A percentile compares a stretch with the other conserved stretches of the same genome.
These are phyloP conservation scores for Alauda arvensis DNA, from an alignment of 2,797 vertebrate species.

Conservation along the genomic window DNA sequence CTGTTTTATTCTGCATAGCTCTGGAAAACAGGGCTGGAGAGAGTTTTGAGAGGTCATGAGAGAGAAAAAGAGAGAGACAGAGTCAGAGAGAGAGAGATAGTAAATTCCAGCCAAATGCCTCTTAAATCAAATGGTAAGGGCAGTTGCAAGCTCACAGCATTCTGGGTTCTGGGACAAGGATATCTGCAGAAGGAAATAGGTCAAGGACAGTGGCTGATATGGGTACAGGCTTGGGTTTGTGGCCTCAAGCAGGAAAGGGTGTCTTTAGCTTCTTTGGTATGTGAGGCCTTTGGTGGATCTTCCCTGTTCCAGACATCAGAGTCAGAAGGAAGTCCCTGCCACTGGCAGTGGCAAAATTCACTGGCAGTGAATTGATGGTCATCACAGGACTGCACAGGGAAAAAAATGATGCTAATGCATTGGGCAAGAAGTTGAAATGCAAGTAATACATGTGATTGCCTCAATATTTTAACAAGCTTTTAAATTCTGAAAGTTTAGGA, in stretches of 20 bases:
- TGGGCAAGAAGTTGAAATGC: neutral
- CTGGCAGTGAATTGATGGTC: neutral
- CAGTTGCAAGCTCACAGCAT: neutral
- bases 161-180: neutral
- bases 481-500: neutral
- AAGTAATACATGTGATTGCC: neutral
- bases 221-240: neutral
- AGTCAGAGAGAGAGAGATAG: neutral
- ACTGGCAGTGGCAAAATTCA: neutral
- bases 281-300: neutral
- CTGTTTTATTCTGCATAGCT: neutral
- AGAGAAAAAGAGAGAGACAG: neutral
- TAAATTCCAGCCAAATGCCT: neutral
- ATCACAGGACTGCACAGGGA: neutral
- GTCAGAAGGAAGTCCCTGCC: neutral
- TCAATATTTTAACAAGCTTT: neutral
- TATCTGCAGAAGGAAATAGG: neutral
- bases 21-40: neutral
- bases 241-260: neutral
- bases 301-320: neutral
- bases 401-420: neutral
- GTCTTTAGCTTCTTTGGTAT: fast-evolving
- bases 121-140: neutral
- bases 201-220: neutral
- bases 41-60: neutral